phyloP scores from a whole-genome alignment of 2,888 invertebrate species.

The Sphaerophoria taeniata region DNA sequence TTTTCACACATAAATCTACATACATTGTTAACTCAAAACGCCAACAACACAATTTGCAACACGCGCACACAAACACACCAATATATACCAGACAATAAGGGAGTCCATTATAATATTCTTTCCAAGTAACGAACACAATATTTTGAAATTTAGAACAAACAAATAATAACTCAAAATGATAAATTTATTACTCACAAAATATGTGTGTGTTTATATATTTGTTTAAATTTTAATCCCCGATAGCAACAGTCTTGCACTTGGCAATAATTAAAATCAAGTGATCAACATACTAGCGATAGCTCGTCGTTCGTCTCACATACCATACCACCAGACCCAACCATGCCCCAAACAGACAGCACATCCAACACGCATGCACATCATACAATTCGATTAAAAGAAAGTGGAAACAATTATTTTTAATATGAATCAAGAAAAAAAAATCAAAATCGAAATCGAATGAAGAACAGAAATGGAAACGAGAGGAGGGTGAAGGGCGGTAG shows the following conservation, averaged over 20 bases:
- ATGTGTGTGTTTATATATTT: background rate
- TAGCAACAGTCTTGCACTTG: slow-evolving; percentile 66
- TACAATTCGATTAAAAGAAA: slow-evolving; percentile 71
- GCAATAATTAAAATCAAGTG: slow-evolving; percentile 67
- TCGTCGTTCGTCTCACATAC: no score
- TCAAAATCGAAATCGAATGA: slow-evolving; percentile 27
- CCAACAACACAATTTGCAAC: background rate
- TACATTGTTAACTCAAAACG: slow-evolving; percentile 2
- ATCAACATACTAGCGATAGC: slow-evolving; percentile 15
- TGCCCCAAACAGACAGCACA: background rate
- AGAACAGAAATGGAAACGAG: background rate
- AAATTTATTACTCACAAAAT: slow-evolving; percentile 50
- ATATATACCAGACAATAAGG: background rate
- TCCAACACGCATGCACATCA: slow-evolving; percentile 16
- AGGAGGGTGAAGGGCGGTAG: background rate
- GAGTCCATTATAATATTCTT: background rate
- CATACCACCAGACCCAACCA: no score
- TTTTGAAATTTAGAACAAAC: slow-evolving; percentile 29
- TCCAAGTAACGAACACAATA: background rate
- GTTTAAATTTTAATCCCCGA: slow-evolving; percentile 58
- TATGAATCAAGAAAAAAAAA: slow-evolving; percentile 8
- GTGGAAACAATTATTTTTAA: slow-evolving; percentile 55
- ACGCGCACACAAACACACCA: background rate
- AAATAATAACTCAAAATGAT: slow-evolving; percentile 21
- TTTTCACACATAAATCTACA: slow-evolving; percentile 54